Base-by-base conservation (phyloP, 2,888 invertebrate species). In the Erebia aethiops region DNA sequence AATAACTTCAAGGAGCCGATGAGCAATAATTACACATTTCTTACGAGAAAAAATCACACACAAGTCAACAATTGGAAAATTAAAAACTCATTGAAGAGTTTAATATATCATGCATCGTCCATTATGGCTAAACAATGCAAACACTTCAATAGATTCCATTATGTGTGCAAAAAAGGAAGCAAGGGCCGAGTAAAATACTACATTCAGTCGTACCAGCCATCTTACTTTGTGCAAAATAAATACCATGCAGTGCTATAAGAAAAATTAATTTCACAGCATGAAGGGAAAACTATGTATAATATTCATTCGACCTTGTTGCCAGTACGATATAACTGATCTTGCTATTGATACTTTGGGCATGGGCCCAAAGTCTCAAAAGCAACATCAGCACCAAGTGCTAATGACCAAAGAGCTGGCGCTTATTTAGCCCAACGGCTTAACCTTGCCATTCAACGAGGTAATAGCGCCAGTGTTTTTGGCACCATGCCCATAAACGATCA, bases 131-230 rank as follows among this genome's bases (percentile, higher is more conserved):
- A 82, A 83, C 81, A 81, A 77, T 76, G 81, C 77, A 80, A 86
- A 54, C 85, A 83, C 78, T 74, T 69, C 85, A 85, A 85, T 81
- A 74, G 81, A 79, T 58, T 79, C 78, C 82, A 84, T 84, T 84
- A 82, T 69, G 73, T 74, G 71, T 77, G 71, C 75, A 76, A 77
- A 77, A 84, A 83, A 84, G 82, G 77, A 77, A 62, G 21, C 77
- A 84, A 85, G 85, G 83, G 85, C 82, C 77, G 75, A 78, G 78
- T 79, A 80, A 81, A 83, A 82, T 80, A 76, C 80, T 78, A 84
- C 83, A 84, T 84, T 82, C 46, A 4, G 79, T 80, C 75, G 77
- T 78, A 83, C 82, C 82, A 82, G 77, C 80, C 80, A 78, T 79
- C 76, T 68, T 69, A 69, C 74, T 76, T 69, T 71, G 70, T 76